phyloP scores from a whole-genome alignment of 2,797 vertebrate genomes.

The Enteromius unitaeniatus region DNA sequence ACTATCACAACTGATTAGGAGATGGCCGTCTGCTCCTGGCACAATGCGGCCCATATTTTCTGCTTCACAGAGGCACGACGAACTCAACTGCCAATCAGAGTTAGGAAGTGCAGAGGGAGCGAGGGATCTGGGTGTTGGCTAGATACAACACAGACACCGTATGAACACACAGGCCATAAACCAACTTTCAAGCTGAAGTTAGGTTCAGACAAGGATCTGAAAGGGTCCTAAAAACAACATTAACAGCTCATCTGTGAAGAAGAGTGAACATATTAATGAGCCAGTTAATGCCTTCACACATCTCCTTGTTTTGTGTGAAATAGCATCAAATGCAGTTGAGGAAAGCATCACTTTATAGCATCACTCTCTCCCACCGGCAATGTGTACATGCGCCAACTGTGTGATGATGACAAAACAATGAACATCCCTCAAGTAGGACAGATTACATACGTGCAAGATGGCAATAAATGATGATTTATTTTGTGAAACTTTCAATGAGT shows the following conservation, averaged over 20 bases:
- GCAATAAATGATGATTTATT: conserved; percentile 8
- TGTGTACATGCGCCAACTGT: background rate
- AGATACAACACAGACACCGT: background rate
- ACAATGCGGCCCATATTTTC: conserved; percentile 70
- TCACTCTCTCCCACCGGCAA: background rate
- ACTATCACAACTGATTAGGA: conserved; percentile 78
- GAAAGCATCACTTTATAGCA: conserved; percentile 15
- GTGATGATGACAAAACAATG: conserved; percentile 16
- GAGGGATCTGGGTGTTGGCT: conserved; percentile 24
- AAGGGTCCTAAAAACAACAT: conserved; percentile 31
- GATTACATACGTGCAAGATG: background rate
- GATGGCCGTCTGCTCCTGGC: conserved; percentile 71
- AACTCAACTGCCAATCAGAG: conserved; percentile 60
- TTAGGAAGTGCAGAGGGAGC: conserved; percentile 63
- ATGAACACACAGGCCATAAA: conserved; percentile 6
- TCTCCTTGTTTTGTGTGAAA: conserved; percentile 34
- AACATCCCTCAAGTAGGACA: background rate
- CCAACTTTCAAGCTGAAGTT: conserved; percentile 24
- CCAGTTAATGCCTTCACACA: conserved; percentile 42
- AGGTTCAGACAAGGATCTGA: conserved; percentile 19
- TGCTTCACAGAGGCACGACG: conserved; percentile 66
- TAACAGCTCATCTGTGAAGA: conserved; percentile 34
- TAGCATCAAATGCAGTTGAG: conserved; percentile 1
- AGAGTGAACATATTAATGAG: conserved; percentile 33
- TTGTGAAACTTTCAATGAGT: background rate